Percentiles rank a stretch among this genome's conserved stretches.
phyloP scores from a whole-genome alignment of 2,113 vertebrate genomes.

The Dunckerocampus dactyliophorus region DNA sequence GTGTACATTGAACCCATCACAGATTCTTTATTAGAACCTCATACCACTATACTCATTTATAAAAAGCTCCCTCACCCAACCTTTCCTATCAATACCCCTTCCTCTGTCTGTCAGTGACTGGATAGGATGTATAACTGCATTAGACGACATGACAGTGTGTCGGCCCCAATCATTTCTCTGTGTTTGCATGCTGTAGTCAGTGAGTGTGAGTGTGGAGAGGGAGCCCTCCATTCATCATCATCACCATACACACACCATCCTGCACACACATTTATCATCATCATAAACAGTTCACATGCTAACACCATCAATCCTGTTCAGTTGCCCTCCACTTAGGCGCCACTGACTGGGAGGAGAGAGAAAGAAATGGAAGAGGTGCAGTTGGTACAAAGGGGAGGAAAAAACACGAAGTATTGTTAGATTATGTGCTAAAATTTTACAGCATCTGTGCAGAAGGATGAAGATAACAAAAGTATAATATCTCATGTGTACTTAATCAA shows the following conservation, averaged over 20 bases:
- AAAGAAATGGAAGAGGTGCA: slow-evolving; percentile 1
- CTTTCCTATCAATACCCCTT: slow-evolving; percentile 21
- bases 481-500: too few relatives aligned
- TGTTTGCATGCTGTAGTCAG: slow-evolving; percentile 86
- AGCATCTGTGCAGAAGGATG: too few relatives aligned
- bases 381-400: neutral
- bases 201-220: slow-evolving; percentile 84
- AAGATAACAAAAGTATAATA: too few relatives aligned
- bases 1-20: too few relatives aligned
- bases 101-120: slow-evolving; percentile 62
- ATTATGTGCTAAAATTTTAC: too few relatives aligned
- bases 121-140: slow-evolving; percentile 92
- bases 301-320: slow-evolving; percentile 91
- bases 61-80: slow-evolving; percentile 14
- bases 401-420: neutral
- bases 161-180: slow-evolving; percentile 87
- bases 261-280: slow-evolving; percentile 80
- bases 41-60: slow-evolving; percentile 23
- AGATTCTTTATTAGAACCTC: too few relatives aligned
- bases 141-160: slow-evolving; percentile 87
- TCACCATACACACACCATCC: slow-evolving; percentile 42
- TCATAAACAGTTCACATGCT: slow-evolving; percentile 88
- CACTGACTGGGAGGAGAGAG: slow-evolving; percentile 34
- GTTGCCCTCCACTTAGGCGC: slow-evolving; percentile 73
- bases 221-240: slow-evolving; percentile 88